Conservation (phyloP, 2,888 invertebrate species). For the Sphaerophoria taeniata region DNA sequence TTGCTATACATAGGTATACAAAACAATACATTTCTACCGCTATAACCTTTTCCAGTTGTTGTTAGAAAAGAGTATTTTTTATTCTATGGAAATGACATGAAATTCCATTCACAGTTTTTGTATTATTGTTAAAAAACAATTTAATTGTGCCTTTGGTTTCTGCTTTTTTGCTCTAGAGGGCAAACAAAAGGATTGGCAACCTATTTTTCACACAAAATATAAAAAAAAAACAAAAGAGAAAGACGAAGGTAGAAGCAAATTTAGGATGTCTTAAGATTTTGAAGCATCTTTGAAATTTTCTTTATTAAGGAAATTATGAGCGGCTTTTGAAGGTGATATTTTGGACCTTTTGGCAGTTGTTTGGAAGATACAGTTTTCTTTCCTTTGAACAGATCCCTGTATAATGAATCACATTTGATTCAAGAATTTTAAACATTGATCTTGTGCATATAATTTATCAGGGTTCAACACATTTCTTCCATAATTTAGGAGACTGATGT, state of each 20-base stretch:
- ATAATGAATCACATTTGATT: too few species aligned
- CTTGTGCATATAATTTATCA: too few species aligned
- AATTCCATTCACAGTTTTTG: conserved; percentile 40
- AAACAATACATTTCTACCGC: not conserved
- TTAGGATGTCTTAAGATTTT: conserved; percentile 1
- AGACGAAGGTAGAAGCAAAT: not conserved
- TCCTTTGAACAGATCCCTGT: too few species aligned
- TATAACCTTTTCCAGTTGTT: not conserved
- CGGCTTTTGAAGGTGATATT: not conserved
- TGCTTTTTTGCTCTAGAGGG: conserved; percentile 25
- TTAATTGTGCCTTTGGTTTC: conserved; percentile 43
- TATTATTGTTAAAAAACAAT: conserved; percentile 54
- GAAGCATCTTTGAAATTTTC: conserved; percentile 15
- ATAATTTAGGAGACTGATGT: too few species aligned
- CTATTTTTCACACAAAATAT: not conserved
- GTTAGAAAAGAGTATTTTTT: not conserved
- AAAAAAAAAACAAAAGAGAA: not conserved
- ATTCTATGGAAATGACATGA: conserved; percentile 28
- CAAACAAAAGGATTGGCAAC: conserved; percentile 31
- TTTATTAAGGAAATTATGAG: conserved; percentile 1
- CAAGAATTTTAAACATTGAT: too few species aligned
- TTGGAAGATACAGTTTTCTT: not conserved
- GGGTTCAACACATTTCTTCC: too few species aligned
- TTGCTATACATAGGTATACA: not conserved
- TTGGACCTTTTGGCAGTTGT: not conserved